These are phyloP conservation scores for Nemotelus nigrinus DNA, from an alignment of 2,888 invertebrate genomes.

Conservation along the genomic window DNA sequence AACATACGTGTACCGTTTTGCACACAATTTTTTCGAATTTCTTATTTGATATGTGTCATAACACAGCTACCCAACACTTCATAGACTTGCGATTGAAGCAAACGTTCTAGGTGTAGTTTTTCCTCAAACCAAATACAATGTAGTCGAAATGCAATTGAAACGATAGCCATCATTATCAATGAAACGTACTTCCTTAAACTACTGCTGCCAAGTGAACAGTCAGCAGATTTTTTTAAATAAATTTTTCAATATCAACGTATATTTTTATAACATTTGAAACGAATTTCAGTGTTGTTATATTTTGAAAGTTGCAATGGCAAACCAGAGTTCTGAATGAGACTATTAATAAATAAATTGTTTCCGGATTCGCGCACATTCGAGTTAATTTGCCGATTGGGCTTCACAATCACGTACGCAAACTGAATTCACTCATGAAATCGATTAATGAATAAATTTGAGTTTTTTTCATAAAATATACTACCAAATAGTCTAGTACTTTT, in stretches of 20 bases:
- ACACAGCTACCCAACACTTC: constrained; percentile 10
- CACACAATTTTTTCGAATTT: constrained; percentile 43
- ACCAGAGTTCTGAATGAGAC: constrained; percentile 64
- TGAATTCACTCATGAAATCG: constrained; percentile 42
- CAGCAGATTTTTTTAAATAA: constrained; percentile 60
- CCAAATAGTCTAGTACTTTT: constrained; percentile 23
- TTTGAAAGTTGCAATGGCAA: constrained; percentile 40
- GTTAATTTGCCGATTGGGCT: no score
- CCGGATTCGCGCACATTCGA: background rate
- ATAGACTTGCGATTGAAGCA: constrained; percentile 18
- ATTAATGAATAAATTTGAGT: constrained; percentile 38
- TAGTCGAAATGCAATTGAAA: constrained; percentile 30
- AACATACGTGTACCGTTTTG: constrained; percentile 20
- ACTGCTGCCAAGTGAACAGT: constrained; percentile 65
- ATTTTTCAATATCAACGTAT: constrained; percentile 43
- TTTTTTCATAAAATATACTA: constrained; percentile 11
- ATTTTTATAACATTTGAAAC: constrained; percentile 43
- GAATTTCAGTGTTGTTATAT: constrained; percentile 48
- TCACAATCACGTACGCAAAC: constrained; percentile 3
- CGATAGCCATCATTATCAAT: background rate
- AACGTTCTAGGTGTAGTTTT: constrained; percentile 27
- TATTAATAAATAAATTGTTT: constrained; percentile 57
- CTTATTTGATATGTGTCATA: constrained; percentile 38
- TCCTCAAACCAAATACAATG: constrained; percentile 4
- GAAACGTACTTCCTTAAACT: constrained; percentile 49